Evolutionary conservation across 2,888 invertebrate genomes (phyloP).

Genomic region (Eupelmus urozonus): DNA sequence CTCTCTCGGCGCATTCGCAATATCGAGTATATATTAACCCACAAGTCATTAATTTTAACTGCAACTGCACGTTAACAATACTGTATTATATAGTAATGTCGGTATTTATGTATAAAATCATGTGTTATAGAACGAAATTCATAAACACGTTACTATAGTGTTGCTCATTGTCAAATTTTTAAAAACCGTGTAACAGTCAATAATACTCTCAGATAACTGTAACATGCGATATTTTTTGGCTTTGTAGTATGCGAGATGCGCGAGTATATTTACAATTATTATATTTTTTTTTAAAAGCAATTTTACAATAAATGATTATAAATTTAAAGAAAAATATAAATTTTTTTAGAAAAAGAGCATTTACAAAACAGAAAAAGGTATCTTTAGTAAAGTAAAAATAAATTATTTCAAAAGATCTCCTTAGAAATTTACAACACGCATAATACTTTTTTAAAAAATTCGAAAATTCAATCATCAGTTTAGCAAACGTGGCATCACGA

Average conservation of each 20-base stretch:
- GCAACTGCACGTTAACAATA: slow-evolving; percentile 28
- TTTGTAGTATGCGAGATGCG: slow-evolving; percentile 55
- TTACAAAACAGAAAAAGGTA: slow-evolving; percentile 17
- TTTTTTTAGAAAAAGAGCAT: slow-evolving; percentile 10
- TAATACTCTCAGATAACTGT: slow-evolving; percentile 73
- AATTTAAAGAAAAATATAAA: slow-evolving; percentile 29
- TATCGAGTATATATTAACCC: slow-evolving; percentile 47
- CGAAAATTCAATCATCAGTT: slow-evolving; percentile 36
- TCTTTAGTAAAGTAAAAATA: slow-evolving; percentile 27
- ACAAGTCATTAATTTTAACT: slow-evolving; percentile 62
- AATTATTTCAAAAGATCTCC: slow-evolving; percentile 35
- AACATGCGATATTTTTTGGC: slow-evolving; percentile 74
- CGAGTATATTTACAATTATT: slow-evolving; percentile 57
- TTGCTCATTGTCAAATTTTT: slow-evolving; percentile 65
- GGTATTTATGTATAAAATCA: slow-evolving; percentile 47
- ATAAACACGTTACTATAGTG: slow-evolving; percentile 41
- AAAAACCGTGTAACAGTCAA: slow-evolving; percentile 72
- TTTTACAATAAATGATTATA: slow-evolving; percentile 15
- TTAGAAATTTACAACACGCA: slow-evolving; percentile 35
- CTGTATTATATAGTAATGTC: slow-evolving; percentile 45
- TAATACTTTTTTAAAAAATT: slow-evolving; percentile 44
- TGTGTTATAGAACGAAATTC: slow-evolving; percentile 50
- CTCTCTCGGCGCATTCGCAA: slow-evolving; percentile 60
- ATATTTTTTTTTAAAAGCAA: slow-evolving; percentile 34
- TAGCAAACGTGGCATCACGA: slow-evolving; percentile 48